Evolutionary conservation across 2,113 vertebrate genomes (phyloP).

Genomic region (Menidia beryllina): DNA sequence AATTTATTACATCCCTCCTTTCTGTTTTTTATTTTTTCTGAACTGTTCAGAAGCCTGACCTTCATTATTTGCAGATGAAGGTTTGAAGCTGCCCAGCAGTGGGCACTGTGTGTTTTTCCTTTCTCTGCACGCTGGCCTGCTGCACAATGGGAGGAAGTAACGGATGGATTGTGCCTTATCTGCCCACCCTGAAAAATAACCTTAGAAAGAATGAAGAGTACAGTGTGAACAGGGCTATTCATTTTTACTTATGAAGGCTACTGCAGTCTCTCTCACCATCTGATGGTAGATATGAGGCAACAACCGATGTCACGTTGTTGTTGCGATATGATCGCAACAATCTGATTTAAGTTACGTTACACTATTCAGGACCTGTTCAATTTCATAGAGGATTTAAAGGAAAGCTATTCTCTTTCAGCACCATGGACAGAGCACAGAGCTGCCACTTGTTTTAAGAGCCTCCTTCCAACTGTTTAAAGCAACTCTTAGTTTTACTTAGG

Average conservation of each 20-base stretch:
- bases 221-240: conserved; percentile 24
- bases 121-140: conserved; percentile 44
- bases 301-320: too few species aligned
- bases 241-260: background rate
- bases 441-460: background rate
- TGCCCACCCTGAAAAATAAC: conserved; percentile 8
- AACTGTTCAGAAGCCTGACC: conserved; percentile 59
- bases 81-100: conserved; percentile 71
- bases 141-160: conserved; percentile 52
- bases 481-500: background rate
- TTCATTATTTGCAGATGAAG: conserved; percentile 66
- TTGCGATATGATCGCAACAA: too few species aligned
- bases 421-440: conserved; percentile 68
- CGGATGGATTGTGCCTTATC: conserved; percentile 33
- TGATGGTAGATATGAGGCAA: background rate
- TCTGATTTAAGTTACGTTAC: conserved; percentile 22
- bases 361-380: conserved; percentile 30
- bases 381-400: conserved; percentile 2
- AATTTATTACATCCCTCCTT: conserved; percentile 17
- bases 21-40: background rate
- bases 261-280: background rate
- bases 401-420: conserved; percentile 57
- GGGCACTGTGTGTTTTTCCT: conserved; percentile 73
- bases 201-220: conserved; percentile 19
- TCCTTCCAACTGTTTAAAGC: conserved; percentile 1